Evolutionary conservation across 1,140 invertebrate species (phyloP), one percentile per base, ranked within the genome.

Genomic region (Tetramorium alpestre): DNA sequence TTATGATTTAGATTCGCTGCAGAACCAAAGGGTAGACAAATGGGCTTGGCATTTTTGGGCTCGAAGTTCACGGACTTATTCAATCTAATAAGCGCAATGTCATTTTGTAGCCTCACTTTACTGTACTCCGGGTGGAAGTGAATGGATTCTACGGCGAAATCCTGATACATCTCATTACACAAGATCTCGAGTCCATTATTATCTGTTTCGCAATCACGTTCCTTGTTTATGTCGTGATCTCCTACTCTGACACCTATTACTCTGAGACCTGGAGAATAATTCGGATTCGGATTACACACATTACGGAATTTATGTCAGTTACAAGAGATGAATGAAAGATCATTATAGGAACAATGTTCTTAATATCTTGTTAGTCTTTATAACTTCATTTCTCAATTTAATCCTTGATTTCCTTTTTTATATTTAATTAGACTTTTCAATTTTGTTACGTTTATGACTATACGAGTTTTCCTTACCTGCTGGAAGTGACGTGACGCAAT

Each of bases 81-180:
- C 0, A 97, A 92, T 90, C 96, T 95, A 60, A 97, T 94, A 3
- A 97, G 91, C 2, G 96, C 97, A 72, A 97, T 96, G 87, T 97
- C 97, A 89, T 97, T 96, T 49, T 93, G 93, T 3, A 96, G 91
- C 2, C 77, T 94, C 0, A 93, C 86, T 2, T 87, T 92, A 18
- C 90, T 92, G 88, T 96, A 97, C 0, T 95, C 88, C 0, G 96
- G 95, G 94, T 97, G 97, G 0, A 94, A 89, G 10, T 96, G 95
- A 1, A 95, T 84, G 88, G 93, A 92, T 25, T 96, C 96, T 22
- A 97, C 95, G 2, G 89, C 77, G 28, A 97, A 96, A 88, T 97
- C 96, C 94, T 97, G 96, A 41, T 96, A 95, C 67, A 92, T 95
- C 11, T 96, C 96, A 3, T 96, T 95, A 86, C 97, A 97, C 90